These are phyloP conservation scores for Drosophila tsacasi DNA, from an alignment of 1,140 invertebrate species.

Conservation along the genomic window DNA sequence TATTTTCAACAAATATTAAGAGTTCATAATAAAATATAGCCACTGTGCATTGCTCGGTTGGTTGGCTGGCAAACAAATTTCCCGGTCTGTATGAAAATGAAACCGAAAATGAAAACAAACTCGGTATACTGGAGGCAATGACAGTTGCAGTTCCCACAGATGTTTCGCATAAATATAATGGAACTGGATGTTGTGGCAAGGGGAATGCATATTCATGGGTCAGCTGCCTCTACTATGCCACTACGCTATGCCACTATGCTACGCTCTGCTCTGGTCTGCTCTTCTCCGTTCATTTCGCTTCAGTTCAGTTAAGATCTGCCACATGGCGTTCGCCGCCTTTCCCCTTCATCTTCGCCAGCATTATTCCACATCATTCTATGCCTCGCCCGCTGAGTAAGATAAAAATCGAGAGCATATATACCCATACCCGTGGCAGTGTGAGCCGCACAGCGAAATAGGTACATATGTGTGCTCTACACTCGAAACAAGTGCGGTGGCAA, in stretches of 20 bases:
- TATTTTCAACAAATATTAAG: background rate
- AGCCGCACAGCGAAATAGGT: background rate
- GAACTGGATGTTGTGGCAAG: conserved; percentile 40
- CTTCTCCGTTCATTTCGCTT: conserved; percentile 24
- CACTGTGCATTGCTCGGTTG: conserved; percentile 10
- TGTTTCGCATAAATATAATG: conserved; percentile 48
- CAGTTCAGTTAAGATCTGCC: conserved; percentile 18
- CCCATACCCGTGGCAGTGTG: background rate
- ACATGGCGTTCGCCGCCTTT: conserved; percentile 14
- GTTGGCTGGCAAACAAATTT: conserved; percentile 32
- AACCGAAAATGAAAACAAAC: conserved; percentile 53
- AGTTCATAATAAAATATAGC: background rate
- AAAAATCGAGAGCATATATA: conserved; percentile 12
- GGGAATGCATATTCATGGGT: conserved; percentile 32
- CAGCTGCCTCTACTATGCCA: conserved; percentile 13
- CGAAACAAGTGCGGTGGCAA: background rate
- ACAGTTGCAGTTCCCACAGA: conserved; percentile 38
- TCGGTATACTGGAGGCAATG: conserved; percentile 6
- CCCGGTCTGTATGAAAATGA: conserved; percentile 39
- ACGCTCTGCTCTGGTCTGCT: background rate
- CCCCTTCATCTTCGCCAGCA: conserved; percentile 7
- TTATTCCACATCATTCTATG: conserved; percentile 16
- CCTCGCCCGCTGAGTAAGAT: conserved; percentile 17
- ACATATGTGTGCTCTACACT: conserved; percentile 11
- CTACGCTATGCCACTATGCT: conserved; percentile 2